Evolutionary conservation across 2,113 vertebrate genomes (phyloP).

Genomic region (Menura novaehollandiae): DNA sequence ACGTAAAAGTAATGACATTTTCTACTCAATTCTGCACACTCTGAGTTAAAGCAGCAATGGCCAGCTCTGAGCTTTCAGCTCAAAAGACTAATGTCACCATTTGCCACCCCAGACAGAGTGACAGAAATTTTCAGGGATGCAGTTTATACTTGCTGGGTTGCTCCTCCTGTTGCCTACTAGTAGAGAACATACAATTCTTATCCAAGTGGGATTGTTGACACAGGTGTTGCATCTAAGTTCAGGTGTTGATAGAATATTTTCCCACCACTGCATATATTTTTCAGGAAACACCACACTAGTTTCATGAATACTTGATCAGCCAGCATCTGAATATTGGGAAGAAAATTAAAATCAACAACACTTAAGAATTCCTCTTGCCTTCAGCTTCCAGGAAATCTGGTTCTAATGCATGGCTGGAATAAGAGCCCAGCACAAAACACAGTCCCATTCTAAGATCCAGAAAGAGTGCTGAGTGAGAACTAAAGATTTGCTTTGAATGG

Average conservation of each 20-base stretch:
- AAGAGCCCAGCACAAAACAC: background rate
- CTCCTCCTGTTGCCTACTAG: background rate
- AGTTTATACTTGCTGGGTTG: background rate
- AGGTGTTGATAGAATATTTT: background rate
- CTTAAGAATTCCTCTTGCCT: background rate
- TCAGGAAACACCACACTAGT: background rate
- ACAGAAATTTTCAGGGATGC: background rate
- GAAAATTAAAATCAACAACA: background rate
- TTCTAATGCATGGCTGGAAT: background rate
- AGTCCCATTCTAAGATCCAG: background rate
- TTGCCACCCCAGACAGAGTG: background rate
- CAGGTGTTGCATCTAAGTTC: background rate
- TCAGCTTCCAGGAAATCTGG: background rate
- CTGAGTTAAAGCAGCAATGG: background rate
- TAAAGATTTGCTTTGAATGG: background rate
- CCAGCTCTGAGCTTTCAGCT: background rate
- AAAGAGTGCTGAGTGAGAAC: background rate
- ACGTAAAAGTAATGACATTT: background rate
- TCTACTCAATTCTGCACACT: background rate
- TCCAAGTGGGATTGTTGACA: background rate
- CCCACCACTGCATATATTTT: background rate
- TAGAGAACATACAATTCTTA: accelerated
- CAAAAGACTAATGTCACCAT: background rate
- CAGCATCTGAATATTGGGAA: background rate
- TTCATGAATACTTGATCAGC: background rate